Evolutionary conservation across 2,797 vertebrate species (phyloP).

Genomic region (Myripristis murdjan): DNA sequence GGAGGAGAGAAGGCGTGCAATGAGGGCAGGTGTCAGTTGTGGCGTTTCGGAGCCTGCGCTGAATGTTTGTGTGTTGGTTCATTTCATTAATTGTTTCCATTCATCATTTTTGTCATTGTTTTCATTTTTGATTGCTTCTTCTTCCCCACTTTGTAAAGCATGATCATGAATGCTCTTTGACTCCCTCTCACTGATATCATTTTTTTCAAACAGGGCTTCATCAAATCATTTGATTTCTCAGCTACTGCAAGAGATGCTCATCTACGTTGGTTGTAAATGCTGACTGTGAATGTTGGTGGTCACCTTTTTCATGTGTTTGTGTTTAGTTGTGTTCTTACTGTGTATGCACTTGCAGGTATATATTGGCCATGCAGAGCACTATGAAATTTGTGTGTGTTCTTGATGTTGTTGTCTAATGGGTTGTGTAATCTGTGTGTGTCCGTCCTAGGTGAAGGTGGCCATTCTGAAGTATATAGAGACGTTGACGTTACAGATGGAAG

Average conservation of each 20-base stretch:
- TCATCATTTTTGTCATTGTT: constrained; percentile 44
- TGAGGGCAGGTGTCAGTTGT: constrained; percentile 59
- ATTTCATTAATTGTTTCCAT: constrained; percentile 37
- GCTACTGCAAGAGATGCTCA: constrained; percentile 48
- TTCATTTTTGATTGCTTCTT: constrained; percentile 40
- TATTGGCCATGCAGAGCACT: constrained; percentile 21
- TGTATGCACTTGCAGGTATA: constrained; percentile 54
- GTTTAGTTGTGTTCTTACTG: constrained; percentile 25
- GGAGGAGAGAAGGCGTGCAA: background rate
- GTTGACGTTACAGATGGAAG: constrained; percentile 95
- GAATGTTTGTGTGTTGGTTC: constrained; percentile 47
- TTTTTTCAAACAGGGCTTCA: constrained; percentile 37
- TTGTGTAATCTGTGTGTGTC: constrained; percentile 17
- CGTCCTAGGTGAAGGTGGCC: constrained; percentile 93
- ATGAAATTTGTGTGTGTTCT: background rate
- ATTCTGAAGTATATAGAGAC: constrained; percentile 96
- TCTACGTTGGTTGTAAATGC: constrained; percentile 50
- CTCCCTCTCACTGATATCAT: constrained; percentile 23
- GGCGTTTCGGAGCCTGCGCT: constrained; percentile 49
- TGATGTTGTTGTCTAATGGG: constrained; percentile 17
- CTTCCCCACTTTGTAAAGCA: constrained; percentile 36
- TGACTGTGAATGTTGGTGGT: constrained; percentile 35
- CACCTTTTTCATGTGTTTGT: constrained; percentile 27
- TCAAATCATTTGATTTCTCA: constrained; percentile 61
- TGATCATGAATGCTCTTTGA: constrained; percentile 41